Evolutionary conservation across 2,888 invertebrate species (phyloP), one percentile per base, ranked within the genome.

Genomic region (Panorpa germanica): DNA sequence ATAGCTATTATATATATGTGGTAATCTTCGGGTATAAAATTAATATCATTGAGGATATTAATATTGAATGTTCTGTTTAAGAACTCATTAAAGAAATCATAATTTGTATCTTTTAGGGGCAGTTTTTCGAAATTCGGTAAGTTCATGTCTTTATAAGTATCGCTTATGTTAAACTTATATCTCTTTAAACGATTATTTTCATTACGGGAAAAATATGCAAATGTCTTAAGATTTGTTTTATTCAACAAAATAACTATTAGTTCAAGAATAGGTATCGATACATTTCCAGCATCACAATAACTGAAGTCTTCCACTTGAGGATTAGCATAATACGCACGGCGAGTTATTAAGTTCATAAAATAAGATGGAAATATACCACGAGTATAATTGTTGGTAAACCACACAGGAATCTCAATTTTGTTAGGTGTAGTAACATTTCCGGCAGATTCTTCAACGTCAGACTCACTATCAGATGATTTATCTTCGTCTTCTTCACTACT

Each of bases 281-380:
- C 59, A 5, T 59, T 43, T 40, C 68, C 67, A 5, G 71, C 61
- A 36, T 74, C 65, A 4, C 61, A 54, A 25, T 61, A 59, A 4
- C 50, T 48, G 41, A 64, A 67, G 47, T 77, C 69, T 49, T 83
- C 82, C 5, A 78, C 65, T 55, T 77, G 78, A 0, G 74, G 70
- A 28, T 61, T 60, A 39, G 68, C 70, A 35, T 76, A 64, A 42
- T 71, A 69, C 25, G 68, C 55, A 34, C 65, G 60, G 21, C 67
- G 60, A n/a, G 64, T 62, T 32, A 68, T 52, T 10, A 82, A 58
- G 44, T 82, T 75, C 15, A 81, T 63, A 40, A 76, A 69, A 34
- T 63, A 59, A 6, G 70, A 56, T 0, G 81, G 70, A 38, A 76
- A 63, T 23, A 55, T 43, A 15, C 69, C 73, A 3, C 51, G 50